Evolutionary conservation across 2,113 vertebrate species (phyloP).

Genomic region (Stomatorhinus ivindoensis): DNA sequence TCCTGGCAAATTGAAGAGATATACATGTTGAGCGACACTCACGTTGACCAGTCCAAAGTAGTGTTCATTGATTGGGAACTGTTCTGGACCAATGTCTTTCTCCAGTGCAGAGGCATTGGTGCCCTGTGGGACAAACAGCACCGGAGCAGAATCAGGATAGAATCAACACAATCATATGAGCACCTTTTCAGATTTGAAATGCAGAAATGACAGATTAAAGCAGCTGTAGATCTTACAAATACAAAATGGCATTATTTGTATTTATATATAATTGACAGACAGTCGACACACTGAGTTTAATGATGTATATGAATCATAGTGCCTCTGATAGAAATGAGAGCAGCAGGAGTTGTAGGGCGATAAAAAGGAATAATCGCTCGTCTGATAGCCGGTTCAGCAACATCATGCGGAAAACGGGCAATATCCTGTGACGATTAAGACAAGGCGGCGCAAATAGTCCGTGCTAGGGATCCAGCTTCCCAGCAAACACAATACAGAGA

Average conservation of each 20-base stretch:
- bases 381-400: background rate
- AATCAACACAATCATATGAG: background rate
- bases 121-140: constrained; percentile 66
- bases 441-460: background rate
- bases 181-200: background rate
- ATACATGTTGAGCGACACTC: constrained; percentile 52
- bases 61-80: constrained; percentile 98
- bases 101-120: constrained; percentile 99
- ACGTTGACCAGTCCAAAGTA: constrained; percentile 98
- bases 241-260: background rate
- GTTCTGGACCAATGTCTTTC: constrained; percentile 99
- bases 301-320: background rate
- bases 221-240: background rate
- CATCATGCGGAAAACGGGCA: background rate
- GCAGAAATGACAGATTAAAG: background rate
- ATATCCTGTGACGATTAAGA: background rate
- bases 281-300: background rate
- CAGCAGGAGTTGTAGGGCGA: background rate
- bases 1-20: background rate
- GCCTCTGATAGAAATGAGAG: background rate
- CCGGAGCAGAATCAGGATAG: background rate
- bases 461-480: background rate
- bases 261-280: background rate
- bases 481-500: background rate
- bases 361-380: background rate